Evolutionary conservation across 2,888 invertebrate species (phyloP).

Genomic region (Trichopoda pennipes): DNA sequence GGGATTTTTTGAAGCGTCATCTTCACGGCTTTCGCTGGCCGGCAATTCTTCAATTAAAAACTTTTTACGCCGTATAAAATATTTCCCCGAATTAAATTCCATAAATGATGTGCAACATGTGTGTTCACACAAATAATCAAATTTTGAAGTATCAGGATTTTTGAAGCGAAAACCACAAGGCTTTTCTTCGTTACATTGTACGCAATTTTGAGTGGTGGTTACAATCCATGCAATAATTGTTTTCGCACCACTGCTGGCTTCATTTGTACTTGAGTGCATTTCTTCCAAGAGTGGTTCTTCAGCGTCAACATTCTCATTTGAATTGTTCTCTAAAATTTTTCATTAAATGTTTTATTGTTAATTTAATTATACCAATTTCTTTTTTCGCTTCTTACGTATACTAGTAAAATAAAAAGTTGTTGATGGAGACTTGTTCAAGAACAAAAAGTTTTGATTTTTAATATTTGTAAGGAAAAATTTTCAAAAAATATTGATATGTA

Average conservation of each 20-base stretch:
- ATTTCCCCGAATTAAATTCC: constrained; percentile 83
- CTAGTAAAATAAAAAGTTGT: not conserved
- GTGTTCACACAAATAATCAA: constrained; percentile 82
- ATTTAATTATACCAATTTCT: not conserved
- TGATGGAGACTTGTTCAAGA: too few relatives aligned
- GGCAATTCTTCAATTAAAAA: constrained; percentile 82
- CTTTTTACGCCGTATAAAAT: constrained; percentile 82
- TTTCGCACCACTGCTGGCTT: constrained; percentile 76
- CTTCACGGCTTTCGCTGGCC: constrained; percentile 64
- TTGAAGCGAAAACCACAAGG: constrained; percentile 78
- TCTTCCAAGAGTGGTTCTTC: constrained; percentile 81
- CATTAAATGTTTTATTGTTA: not conserved
- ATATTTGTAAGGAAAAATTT: too few relatives aligned
- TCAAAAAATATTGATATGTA: too few relatives aligned
- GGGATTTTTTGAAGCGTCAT: constrained; percentile 53
- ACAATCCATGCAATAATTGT: constrained; percentile 78
- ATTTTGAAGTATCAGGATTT: constrained; percentile 81
- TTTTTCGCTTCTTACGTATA: not conserved
- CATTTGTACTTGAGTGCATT: constrained; percentile 72
- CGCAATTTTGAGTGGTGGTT: constrained; percentile 74
- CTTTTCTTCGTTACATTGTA: constrained; percentile 75
- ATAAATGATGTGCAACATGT: constrained; percentile 83
- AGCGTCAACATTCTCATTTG: constrained; percentile 69
- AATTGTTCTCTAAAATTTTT: constrained; percentile 58
- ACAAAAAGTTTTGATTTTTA: too few relatives aligned